Evolutionary conservation across 2,797 vertebrate species (phyloP).

Genomic region (Melanitta fusca): DNA sequence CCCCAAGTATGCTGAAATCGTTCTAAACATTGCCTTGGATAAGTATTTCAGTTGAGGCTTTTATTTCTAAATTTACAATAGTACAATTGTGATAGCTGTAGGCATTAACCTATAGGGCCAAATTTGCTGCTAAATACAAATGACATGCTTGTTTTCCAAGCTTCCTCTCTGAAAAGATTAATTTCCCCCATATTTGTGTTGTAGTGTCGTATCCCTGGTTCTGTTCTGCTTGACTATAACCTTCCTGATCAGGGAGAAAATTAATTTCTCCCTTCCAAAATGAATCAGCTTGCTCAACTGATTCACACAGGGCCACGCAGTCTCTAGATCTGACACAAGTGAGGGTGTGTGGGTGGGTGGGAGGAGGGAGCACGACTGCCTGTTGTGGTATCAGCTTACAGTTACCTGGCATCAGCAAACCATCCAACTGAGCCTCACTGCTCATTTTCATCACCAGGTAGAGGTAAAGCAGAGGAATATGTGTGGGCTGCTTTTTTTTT

Average conservation of each 20-base stretch:
- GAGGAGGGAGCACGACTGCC: not conserved
- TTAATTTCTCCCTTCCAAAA: not conserved
- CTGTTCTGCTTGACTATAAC: not conserved
- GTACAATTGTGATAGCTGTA: not conserved
- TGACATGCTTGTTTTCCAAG: not conserved
- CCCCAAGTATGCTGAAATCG: not conserved
- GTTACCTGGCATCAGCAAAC: not conserved
- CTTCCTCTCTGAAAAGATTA: not conserved
- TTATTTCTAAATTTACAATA: not conserved
- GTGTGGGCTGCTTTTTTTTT: not conserved
- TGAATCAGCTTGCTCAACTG: not conserved
- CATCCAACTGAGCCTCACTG: not conserved
- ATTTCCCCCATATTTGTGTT: not conserved
- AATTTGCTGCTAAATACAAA: not conserved
- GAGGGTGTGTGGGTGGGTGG: not conserved
- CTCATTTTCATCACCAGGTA: not conserved
- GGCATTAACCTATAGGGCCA: not conserved
- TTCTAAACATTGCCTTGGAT: not conserved
- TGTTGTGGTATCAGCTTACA: not conserved
- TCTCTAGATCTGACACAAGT: not conserved
- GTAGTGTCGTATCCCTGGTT: not conserved
- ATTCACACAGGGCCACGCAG: not conserved
- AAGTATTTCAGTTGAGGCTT: not conserved
- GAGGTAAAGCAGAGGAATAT: not conserved
- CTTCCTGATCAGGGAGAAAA: not conserved